A percentile compares a stretch with the other conserved stretches of the same genome.
Conservation (phyloP, 2,888 invertebrate genomes). For the Operophtera brumata region DNA sequence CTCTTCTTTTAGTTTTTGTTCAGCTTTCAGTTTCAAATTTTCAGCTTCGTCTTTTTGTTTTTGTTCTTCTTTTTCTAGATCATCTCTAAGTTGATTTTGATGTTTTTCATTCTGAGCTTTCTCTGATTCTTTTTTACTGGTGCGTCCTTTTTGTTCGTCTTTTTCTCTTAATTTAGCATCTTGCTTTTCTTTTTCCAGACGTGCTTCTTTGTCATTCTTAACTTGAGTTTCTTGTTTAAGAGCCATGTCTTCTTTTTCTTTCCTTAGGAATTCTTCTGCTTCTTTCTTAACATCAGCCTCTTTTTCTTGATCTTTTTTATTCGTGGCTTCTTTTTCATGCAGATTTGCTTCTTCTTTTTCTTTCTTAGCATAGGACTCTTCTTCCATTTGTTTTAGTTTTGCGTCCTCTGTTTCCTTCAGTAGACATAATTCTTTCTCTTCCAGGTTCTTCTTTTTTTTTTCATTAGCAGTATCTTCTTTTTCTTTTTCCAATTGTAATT, state of each 20-base stretch:
- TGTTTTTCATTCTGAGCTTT: slow-evolving; percentile 11
- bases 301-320: background rate
- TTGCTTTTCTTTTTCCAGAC: background rate
- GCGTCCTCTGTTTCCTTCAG: slow-evolving; percentile 1
- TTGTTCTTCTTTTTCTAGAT: too few species aligned
- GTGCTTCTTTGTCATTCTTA: slow-evolving; percentile 5
- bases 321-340: background rate
- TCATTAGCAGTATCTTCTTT: too few species aligned
- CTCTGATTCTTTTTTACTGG: slow-evolving; percentile 11
- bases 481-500: too few species aligned
- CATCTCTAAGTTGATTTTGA: slow-evolving; percentile 5
- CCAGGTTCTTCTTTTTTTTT: background rate
- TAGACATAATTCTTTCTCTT: background rate
- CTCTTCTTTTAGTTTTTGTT: slow-evolving; percentile 11
- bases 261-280: background rate
- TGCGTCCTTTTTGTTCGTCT: slow-evolving; percentile 13
- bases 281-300: slow-evolving; percentile 6
- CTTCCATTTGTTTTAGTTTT: slow-evolving; percentile 18
- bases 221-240: background rate
- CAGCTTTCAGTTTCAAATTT: slow-evolving; percentile 1
- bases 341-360: background rate
- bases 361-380: background rate
- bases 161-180: slow-evolving; percentile 6
- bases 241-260: background rate
- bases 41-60: too few species aligned